phyloP scores from a whole-genome alignment of 2,888 invertebrate genomes.

The Eupithecia centaureata region DNA sequence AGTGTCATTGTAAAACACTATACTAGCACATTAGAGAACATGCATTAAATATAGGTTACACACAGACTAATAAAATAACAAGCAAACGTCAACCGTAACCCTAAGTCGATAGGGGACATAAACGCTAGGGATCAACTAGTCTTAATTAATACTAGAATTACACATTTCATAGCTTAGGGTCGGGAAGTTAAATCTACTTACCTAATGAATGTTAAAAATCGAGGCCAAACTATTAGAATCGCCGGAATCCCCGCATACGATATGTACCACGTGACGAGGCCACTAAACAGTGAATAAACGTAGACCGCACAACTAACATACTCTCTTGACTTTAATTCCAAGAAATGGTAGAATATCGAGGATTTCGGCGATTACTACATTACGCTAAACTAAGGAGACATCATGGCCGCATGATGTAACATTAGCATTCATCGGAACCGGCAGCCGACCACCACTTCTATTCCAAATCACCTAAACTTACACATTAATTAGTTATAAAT shows the following conservation, averaged over 20 bases:
- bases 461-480: constrained; percentile 27
- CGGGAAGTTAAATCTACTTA: constrained; percentile 53
- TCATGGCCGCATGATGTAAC: constrained; percentile 83
- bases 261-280: constrained; percentile 11
- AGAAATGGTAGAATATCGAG: constrained; percentile 38
- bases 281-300: constrained; percentile 15
- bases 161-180: constrained; percentile 82
- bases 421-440: constrained; percentile 61
- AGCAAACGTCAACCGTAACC: constrained; percentile 61
- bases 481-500: constrained; percentile 32
- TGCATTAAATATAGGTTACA: constrained; percentile 63
- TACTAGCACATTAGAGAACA: constrained; percentile 59
- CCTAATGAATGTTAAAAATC: constrained; percentile 69
- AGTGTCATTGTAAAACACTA: constrained; percentile 61
- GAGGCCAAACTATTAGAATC: constrained; percentile 71
- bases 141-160: constrained; percentile 64
- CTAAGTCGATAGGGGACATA: constrained; percentile 53
- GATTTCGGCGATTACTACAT: constrained; percentile 64
- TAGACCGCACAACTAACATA: constrained; percentile 14
- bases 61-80: constrained; percentile 59
- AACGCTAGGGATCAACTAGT: constrained; percentile 49
- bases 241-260: constrained; percentile 44
- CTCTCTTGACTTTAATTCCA: constrained; percentile 11
- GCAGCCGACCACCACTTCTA: constrained; percentile 48
- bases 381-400: constrained; percentile 71